Evolutionary conservation across 2,113 vertebrate species (phyloP).

Genomic region (Gymnogyps californianus): DNA sequence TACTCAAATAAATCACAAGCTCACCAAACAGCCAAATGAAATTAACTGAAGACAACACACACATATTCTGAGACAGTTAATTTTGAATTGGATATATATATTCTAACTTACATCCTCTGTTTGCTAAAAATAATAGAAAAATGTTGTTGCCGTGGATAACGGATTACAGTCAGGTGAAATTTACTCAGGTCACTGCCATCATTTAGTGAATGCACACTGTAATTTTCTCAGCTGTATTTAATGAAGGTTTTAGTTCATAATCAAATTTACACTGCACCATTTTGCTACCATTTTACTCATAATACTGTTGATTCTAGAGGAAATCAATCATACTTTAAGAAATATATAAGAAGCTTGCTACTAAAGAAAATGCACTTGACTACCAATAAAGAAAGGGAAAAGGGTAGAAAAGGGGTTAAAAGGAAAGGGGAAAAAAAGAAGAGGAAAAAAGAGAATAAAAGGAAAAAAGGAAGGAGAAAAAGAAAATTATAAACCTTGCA

Average conservation of each 20-base stretch:
- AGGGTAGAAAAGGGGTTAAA: neutral
- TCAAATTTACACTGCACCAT: neutral
- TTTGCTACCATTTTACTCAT: neutral
- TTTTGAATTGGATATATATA: neutral
- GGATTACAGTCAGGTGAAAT: neutral
- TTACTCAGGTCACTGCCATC: neutral
- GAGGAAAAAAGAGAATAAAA: neutral
- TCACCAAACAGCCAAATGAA: neutral
- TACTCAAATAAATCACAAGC: neutral
- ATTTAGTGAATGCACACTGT: neutral
- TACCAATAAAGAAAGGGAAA: neutral
- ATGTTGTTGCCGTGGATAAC: neutral
- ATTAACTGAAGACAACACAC: neutral
- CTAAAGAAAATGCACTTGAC: neutral
- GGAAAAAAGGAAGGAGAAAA: neutral
- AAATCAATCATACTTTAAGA: neutral
- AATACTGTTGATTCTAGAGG: neutral
- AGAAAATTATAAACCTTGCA: neutral
- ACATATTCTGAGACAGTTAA: neutral
- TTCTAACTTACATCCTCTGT: neutral
- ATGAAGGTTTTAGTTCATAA: neutral
- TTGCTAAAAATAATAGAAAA: neutral
- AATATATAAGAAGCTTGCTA: neutral
- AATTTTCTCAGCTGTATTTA: neutral
- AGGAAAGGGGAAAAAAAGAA: neutral